phyloP scores from a whole-genome alignment of 2,797 vertebrate species.

The Rhynchotus rufescens region DNA sequence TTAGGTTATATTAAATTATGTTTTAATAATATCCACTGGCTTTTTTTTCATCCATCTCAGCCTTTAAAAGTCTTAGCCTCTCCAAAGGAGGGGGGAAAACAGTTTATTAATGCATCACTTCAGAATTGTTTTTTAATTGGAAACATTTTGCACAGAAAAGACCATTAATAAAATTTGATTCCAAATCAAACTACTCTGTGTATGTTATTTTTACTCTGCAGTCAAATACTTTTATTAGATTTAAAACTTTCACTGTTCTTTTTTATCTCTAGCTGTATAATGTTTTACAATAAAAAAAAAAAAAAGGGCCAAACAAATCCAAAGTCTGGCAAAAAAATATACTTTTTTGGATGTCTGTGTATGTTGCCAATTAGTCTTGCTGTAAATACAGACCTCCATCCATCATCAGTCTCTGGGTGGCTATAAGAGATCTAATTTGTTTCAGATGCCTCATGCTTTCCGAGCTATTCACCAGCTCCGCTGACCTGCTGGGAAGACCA shows the following conservation, averaged over 20 bases:
- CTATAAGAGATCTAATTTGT: conserved; percentile 95
- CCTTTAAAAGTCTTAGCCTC: conserved; percentile 72
- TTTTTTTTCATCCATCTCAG: conserved; percentile 72
- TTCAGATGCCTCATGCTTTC: conserved; percentile 91
- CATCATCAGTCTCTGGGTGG: conserved; percentile 99
- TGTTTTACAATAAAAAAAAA: conserved; percentile 82
- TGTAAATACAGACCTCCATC: conserved; percentile 97
- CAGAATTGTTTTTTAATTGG: conserved; percentile 85
- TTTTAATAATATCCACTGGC: conserved; percentile 69
- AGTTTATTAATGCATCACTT: conserved; percentile 81
- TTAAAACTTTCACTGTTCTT: conserved; percentile 85
- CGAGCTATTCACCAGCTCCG: conserved; percentile 85
- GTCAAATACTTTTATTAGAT: conserved; percentile 87
- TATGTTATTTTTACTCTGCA: conserved; percentile 84
- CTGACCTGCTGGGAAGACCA: conserved; percentile 88
- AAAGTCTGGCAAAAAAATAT: conserved; percentile 87
- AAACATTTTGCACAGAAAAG: conserved; percentile 84
- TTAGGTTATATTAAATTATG: conserved; percentile 75
- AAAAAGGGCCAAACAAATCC: conserved; percentile 73
- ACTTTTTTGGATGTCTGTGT: conserved; percentile 88
- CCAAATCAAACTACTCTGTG: conserved; percentile 82
- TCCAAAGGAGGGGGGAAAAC: conserved; percentile 63
- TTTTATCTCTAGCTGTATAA: conserved; percentile 84
- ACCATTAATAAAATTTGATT: conserved; percentile 83
- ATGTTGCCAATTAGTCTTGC: conserved; percentile 99